phyloP scores from a whole-genome alignment of 2,797 vertebrate species.

The Characodon lateralis region DNA sequence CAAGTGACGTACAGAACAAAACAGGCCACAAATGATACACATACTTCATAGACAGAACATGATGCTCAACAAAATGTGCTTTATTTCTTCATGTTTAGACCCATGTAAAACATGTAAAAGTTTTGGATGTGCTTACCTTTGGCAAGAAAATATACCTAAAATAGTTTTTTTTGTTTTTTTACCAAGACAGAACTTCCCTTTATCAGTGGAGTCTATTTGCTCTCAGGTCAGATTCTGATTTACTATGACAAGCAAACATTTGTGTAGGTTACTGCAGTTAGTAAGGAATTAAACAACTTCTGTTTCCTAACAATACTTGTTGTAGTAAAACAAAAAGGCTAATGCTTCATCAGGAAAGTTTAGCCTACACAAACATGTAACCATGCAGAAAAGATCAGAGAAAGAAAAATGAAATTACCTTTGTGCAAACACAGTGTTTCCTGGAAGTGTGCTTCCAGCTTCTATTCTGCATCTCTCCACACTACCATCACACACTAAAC shows the following conservation, averaged over 20 bases:
- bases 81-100: not conserved
- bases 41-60: not conserved
- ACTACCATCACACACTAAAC: not conserved
- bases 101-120: not conserved
- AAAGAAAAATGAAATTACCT: not conserved
- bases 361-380: not conserved
- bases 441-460: constrained; percentile 5
- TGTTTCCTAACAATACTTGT: not conserved
- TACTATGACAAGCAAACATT: not conserved
- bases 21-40: not conserved
- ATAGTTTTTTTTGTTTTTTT: not conserved
- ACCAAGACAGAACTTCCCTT: not conserved
- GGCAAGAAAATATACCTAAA: too few species aligned
- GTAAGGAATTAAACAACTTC: not conserved
- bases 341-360: not conserved
- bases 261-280: not conserved
- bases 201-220: not conserved
- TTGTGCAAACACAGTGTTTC: constrained; percentile 7
- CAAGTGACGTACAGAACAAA: too few species aligned
- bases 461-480: not conserved
- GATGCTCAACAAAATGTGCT: not conserved
- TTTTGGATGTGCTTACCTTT: not conserved
- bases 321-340: not conserved
- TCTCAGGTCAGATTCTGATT: not conserved
- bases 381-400: not conserved